phyloP scores from a whole-genome alignment of 2,113 vertebrate genomes.

The Pongo pygmaeus region DNA sequence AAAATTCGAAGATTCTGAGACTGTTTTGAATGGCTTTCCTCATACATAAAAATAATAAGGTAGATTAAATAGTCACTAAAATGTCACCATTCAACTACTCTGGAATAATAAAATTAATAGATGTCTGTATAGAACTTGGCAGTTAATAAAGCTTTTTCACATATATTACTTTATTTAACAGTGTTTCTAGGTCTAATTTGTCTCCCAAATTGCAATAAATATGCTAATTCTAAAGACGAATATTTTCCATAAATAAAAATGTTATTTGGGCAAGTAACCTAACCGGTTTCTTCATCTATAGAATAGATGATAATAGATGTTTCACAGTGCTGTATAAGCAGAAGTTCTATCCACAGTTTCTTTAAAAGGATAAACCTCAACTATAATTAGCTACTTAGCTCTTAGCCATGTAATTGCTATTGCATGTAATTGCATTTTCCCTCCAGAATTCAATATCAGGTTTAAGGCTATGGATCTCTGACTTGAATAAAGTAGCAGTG shows the following conservation, averaged over 20 bases:
- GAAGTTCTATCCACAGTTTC: not conserved
- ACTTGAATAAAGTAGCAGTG: not conserved
- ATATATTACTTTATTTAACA: not conserved
- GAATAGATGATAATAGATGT: not conserved
- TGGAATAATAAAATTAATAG: constrained; percentile 24
- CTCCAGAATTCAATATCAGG: not conserved
- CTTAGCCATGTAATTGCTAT: not conserved
- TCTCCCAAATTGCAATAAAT: not conserved
- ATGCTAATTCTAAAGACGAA: not conserved
- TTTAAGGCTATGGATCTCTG: not conserved
- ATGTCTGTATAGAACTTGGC: not conserved
- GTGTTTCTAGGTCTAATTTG: not conserved
- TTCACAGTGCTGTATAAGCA: not conserved
- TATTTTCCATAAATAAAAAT: not conserved
- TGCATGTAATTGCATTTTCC: not conserved
- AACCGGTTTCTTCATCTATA: not conserved
- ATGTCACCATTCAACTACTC: not conserved
- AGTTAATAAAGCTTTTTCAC: not conserved
- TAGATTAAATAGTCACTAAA: not conserved
- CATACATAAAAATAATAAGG: not conserved
- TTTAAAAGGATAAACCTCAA: not conserved
- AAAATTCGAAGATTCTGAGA: not conserved
- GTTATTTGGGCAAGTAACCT: not conserved
- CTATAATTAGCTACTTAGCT: not conserved
- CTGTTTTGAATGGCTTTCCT: not conserved